These are phyloP conservation scores for Neria commutata DNA, from an alignment of 2,888 invertebrate genomes.

Conservation along the genomic window DNA sequence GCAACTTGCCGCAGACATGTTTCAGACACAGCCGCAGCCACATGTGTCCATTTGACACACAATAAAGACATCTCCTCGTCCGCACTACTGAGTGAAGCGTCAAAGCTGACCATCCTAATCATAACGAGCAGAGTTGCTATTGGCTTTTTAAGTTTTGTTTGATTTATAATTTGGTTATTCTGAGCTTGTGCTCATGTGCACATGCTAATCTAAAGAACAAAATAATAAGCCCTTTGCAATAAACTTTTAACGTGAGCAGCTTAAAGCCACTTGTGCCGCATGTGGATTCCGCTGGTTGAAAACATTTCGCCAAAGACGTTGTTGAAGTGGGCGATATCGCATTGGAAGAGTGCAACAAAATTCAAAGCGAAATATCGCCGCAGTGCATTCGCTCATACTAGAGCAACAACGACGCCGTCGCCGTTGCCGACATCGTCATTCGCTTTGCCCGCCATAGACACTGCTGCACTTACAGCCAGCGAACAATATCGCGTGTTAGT, in stretches of 20 bases:
- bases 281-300: constrained; percentile 53
- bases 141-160: not conserved
- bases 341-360: constrained; percentile 29
- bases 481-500: constrained; percentile 23
- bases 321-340: constrained; percentile 41
- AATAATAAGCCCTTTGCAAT: too few relatives aligned
- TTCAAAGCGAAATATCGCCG: constrained; percentile 33
- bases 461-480: constrained; percentile 21
- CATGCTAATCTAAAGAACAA: too few relatives aligned
- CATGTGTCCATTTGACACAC: constrained; percentile 55
- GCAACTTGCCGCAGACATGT: constrained; percentile 38
- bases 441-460: constrained; percentile 21
- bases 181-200: not conserved
- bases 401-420: not conserved
- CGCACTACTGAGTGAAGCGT: too few relatives aligned
- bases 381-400: constrained; percentile 4
- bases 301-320: constrained; percentile 39
- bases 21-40: constrained; percentile 39
- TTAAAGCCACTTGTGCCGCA: constrained; percentile 49
- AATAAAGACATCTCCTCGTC: too few relatives aligned
- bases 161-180: not conserved
- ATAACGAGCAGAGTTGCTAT: not conserved
- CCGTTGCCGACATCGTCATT: not conserved
- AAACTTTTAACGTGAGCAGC: not conserved
- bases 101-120: too few relatives aligned